Conservation (phyloP, 2,113 vertebrate species). For the Agelaius tricolor region DNA sequence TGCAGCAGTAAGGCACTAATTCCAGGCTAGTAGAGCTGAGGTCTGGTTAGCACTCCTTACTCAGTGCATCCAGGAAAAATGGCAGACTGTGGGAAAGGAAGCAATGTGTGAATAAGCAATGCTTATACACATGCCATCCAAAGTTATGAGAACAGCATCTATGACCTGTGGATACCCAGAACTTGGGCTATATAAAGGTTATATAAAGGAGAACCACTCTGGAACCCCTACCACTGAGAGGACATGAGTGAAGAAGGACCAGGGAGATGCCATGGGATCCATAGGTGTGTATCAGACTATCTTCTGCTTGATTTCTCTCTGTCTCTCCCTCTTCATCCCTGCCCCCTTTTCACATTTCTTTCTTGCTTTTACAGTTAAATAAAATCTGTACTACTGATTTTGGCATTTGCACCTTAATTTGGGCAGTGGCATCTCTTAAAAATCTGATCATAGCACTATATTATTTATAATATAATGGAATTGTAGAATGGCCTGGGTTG, state of each 20-base stretch:
- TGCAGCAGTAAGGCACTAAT: not conserved
- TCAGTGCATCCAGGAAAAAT: not conserved
- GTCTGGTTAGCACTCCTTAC: not conserved
- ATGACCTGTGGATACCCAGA: not conserved
- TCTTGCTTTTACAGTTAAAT: not conserved
- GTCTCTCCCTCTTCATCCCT: not conserved
- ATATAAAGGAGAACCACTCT: not conserved
- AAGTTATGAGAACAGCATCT: not conserved
- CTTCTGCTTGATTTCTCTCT: not conserved
- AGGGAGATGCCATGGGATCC: not conserved
- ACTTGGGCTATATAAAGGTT: not conserved
- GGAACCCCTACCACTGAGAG: not conserved
- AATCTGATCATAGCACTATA: rapidly evolving
- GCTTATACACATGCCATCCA: not conserved
- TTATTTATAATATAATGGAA: not conserved
- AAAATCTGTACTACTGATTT: not conserved
- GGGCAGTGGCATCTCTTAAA: not conserved
- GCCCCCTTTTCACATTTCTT: not conserved
- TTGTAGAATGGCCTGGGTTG: not conserved
- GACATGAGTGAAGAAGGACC: not conserved
- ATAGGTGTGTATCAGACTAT: not conserved
- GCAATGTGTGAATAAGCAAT: not conserved
- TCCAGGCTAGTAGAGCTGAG: not conserved
- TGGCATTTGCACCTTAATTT: not conserved
- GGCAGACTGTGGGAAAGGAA: not conserved